Evolutionary conservation across 2,888 invertebrate genomes (phyloP).

Genomic region (Phortica magna): DNA sequence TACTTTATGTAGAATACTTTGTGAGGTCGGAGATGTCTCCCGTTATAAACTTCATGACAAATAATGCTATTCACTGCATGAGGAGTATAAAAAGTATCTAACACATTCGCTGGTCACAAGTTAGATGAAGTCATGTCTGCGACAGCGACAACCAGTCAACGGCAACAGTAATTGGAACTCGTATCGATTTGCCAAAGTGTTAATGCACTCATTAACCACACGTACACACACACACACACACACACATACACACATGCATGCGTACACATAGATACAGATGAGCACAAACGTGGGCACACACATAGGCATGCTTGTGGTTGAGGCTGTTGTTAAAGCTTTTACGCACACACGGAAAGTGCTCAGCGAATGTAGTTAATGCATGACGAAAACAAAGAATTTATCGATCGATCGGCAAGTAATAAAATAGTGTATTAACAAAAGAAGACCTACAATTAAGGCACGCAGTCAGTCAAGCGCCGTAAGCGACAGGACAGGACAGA

Average conservation of each 20-base stretch:
- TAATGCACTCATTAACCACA: background rate
- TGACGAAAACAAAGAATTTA: slow-evolving; percentile 19
- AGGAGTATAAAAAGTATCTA: background rate
- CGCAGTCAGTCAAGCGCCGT: slow-evolving; percentile 48
- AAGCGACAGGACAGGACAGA: background rate
- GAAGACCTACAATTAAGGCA: slow-evolving; percentile 67
- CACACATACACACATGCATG: background rate
- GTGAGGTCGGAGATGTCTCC: too few species aligned
- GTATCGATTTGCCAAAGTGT: background rate
- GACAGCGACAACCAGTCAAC: background rate
- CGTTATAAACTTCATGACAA: too few species aligned
- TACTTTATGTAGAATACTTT: too few species aligned
- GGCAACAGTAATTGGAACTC: background rate
- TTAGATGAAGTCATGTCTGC: background rate
- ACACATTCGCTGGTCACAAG: background rate
- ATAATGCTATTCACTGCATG: too few species aligned
- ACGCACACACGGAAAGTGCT: background rate
- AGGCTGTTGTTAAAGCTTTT: background rate
- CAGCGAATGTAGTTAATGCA: background rate
- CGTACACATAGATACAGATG: background rate
- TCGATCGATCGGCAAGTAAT: slow-evolving; percentile 59
- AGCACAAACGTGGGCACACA: background rate
- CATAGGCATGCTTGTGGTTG: background rate
- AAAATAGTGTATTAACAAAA: background rate
- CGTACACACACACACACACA: too few species aligned